phyloP scores from a whole-genome alignment of 2,113 vertebrate species.

The Stomatorhinus ivindoensis region DNA sequence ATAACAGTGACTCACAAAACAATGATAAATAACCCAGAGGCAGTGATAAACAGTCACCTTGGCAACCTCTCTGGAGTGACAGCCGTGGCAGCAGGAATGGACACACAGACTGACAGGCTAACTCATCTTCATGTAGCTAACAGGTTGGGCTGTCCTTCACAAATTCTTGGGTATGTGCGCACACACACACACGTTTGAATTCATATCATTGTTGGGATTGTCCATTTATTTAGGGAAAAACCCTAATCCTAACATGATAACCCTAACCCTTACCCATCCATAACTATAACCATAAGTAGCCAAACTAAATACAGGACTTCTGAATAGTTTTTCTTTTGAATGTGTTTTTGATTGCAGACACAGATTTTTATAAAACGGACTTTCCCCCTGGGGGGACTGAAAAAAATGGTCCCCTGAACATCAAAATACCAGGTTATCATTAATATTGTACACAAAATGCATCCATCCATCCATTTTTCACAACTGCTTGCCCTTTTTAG shows the following conservation, averaged over 20 bases:
- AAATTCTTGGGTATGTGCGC: background rate
- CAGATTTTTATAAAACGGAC: background rate
- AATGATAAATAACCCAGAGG: constrained; percentile 35
- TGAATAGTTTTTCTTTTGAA: background rate
- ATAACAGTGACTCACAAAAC: constrained; percentile 31
- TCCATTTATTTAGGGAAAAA: background rate
- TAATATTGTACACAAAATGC: too few species aligned
- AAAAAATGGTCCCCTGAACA: background rate
- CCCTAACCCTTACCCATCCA: background rate
- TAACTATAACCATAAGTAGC: background rate
- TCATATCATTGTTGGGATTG: background rate
- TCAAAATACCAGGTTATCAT: background rate
- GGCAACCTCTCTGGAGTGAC: constrained; percentile 17
- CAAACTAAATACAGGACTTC: background rate
- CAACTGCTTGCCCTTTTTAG: too few species aligned
- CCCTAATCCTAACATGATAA: background rate
- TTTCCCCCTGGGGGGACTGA: background rate
- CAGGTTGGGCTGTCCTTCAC: background rate
- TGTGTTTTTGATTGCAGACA: background rate
- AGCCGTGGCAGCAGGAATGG: background rate
- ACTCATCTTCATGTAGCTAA: background rate
- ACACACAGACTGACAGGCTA: constrained; percentile 1
- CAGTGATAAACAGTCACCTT: constrained; percentile 13
- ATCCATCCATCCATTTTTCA: too few species aligned
- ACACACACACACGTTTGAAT: background rate